Evolutionary conservation across 2,888 invertebrate species (phyloP).

Genomic region (Toxonevra muliebris): DNA sequence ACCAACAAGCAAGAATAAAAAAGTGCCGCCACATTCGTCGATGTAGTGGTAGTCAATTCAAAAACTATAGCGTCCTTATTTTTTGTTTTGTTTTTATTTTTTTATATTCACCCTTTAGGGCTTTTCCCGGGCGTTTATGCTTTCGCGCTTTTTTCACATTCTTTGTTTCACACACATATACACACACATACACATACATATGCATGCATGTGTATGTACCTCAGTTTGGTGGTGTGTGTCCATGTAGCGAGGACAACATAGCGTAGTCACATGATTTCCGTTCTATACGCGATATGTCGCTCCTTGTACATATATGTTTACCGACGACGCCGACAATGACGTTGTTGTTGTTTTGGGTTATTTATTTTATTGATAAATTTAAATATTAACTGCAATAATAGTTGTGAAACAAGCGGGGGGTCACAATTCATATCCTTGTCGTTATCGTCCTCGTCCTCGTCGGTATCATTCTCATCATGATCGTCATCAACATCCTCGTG

Average conservation of each 20-base stretch:
- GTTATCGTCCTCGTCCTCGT: no score
- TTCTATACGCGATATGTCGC: conserved; percentile 28
- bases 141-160: conserved; percentile 2
- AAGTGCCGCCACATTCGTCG: no score
- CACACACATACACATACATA: background rate
- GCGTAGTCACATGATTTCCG: conserved; percentile 50
- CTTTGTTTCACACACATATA: background rate
- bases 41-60: no score
- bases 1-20: no score
- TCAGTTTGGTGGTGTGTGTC: background rate
- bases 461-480: background rate
- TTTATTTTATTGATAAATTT: conserved; percentile 39
- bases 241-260: conserved; percentile 3
- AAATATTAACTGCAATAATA: conserved; percentile 37
- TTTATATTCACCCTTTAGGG: conserved; percentile 41
- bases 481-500: background rate
- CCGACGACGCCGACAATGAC: no score
- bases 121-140: conserved; percentile 26
- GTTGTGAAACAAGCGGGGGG: conserved; percentile 22
- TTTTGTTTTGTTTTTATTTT: background rate
- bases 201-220: background rate
- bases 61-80: no score
- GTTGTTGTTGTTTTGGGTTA: conserved; percentile 20
- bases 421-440: no score
- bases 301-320: no score